phyloP scores from a whole-genome alignment of 1,140 invertebrate genomes.

The Zaprionus nigranus region DNA sequence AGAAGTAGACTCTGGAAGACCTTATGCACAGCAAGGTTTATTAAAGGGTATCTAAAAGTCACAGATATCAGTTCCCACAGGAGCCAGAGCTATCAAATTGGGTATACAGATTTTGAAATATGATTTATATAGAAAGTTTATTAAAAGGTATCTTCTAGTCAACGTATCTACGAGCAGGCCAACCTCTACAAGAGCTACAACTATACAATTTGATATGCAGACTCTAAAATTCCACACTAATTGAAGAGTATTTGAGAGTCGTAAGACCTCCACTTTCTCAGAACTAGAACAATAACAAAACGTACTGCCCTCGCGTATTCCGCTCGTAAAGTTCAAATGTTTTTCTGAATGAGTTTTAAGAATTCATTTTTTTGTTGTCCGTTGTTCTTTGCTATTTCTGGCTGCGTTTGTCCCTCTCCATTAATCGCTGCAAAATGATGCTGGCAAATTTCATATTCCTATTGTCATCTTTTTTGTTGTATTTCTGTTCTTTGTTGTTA shows the following conservation, averaged over 20 bases:
- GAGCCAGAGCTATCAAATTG: neutral
- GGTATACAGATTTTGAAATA: neutral
- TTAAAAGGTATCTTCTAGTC: too few species aligned
- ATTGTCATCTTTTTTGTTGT: conserved; percentile 37
- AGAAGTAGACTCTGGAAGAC: neutral
- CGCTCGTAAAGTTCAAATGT: conserved; percentile 48
- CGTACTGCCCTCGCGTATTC: neutral
- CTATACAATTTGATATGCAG: neutral
- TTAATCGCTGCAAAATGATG: conserved; percentile 75
- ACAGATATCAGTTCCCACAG: neutral
- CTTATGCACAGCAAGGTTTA: neutral
- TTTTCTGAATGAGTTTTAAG: conserved; percentile 53
- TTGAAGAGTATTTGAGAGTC: neutral
- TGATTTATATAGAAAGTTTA: neutral
- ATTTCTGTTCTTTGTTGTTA: conserved; percentile 61
- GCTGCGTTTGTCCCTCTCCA: conserved; percentile 36
- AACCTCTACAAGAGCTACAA: neutral
- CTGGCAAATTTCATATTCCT: conserved; percentile 52
- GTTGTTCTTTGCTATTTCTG: conserved; percentile 51
- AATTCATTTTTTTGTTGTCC: conserved; percentile 29
- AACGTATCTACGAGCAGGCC: too few species aligned
- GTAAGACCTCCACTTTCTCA: neutral
- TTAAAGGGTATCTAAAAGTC: neutral
- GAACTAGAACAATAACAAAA: conserved; percentile 18
- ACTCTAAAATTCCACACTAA: neutral